Base-by-base conservation (phyloP, 2,888 invertebrate species). In the Sinelater perroti region DNA sequence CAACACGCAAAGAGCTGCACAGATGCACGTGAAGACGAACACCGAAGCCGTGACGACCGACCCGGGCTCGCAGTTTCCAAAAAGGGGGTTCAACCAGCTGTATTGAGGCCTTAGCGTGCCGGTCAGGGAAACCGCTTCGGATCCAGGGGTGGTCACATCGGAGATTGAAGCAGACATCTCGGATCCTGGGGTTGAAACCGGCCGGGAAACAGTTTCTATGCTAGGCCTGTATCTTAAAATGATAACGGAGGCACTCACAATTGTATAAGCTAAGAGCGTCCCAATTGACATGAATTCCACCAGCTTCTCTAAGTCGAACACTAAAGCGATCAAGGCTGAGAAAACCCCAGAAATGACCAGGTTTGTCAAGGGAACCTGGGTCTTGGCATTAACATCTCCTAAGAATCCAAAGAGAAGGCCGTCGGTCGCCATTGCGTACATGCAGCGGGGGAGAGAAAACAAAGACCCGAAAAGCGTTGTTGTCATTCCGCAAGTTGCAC, bases 251-350 rank as follows among this genome's bases (percentile, higher is more conserved):
- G 93, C 93, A 63, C 94, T 93, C 2, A 96, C 95, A 61, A 95
- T 93, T 1, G 94, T 94, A 74, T 95, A 95, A 0, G 94, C 93
- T 67, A 93, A 77, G 45, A 94, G 80, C 0, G 93, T 93, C 0
- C 93, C 93, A 70, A 96, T 95, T 1, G 95, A 95, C 93, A 96
- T 94, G 73, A 96, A 95, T 73, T 96, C 95, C 0, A 96, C 94
- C 31, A 96, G 80, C 66, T 93, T 93, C 67, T 92, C 88, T 65
- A 96, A 82, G 77, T 96, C 95, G 70, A 95, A 92, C 26, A 95
- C 75, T 30, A 95, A 78, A 2, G 95, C 94, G 62, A 95, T 87
- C 0, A 90, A 52, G 1, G 90, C 91, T 40, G 91, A 89, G 17
- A 87, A 80, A 10, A 89, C 62, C 0, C 93, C 92, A n/a, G 91